Evolutionary conservation across 1,140 invertebrate genomes (phyloP).

Genomic region (Cephus cinctus): DNA sequence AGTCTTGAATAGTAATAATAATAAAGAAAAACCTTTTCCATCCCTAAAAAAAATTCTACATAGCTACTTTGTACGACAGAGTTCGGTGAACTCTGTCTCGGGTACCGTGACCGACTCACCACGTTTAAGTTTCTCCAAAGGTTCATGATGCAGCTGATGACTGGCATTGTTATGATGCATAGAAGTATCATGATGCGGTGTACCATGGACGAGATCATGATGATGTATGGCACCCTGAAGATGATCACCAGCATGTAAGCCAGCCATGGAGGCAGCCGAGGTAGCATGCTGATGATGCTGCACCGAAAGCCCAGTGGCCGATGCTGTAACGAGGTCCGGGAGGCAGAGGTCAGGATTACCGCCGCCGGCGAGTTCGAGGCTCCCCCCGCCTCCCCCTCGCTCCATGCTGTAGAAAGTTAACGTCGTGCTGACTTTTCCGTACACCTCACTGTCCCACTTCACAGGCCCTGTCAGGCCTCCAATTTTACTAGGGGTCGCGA

Average conservation of each 20-base stretch:
- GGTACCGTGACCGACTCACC: slow-evolving; percentile 61
- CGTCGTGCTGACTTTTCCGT: slow-evolving; percentile 49
- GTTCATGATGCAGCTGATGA: slow-evolving; percentile 68
- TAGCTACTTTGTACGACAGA: too few relatives aligned
- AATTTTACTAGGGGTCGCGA: too few relatives aligned
- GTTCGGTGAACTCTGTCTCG: too few relatives aligned
- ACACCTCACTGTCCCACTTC: too few relatives aligned
- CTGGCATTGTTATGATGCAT: slow-evolving; percentile 55
- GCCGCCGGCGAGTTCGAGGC: slow-evolving; percentile 57
- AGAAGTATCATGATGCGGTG: slow-evolving; percentile 54
- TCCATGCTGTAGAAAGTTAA: slow-evolving; percentile 56
- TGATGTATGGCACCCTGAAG: slow-evolving; percentile 58
- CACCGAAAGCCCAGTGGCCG: slow-evolving; percentile 41
- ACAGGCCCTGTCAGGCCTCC: too few relatives aligned
- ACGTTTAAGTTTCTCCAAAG: slow-evolving; percentile 80
- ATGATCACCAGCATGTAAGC: slow-evolving; percentile 53
- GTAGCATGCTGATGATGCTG: slow-evolving; percentile 65
- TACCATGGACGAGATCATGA: slow-evolving; percentile 60
- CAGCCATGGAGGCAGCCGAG: slow-evolving; percentile 65
- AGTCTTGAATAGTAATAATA: too few relatives aligned
- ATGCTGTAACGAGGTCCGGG: slow-evolving; percentile 67
- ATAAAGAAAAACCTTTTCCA: too few relatives aligned
- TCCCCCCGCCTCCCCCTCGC: slow-evolving; percentile 52
- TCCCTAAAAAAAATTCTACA: too few relatives aligned
- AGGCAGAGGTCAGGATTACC: slow-evolving; percentile 66